Evolutionary conservation across 2,113 vertebrate genomes (phyloP).

Genomic region (Cheilinus undulatus): DNA sequence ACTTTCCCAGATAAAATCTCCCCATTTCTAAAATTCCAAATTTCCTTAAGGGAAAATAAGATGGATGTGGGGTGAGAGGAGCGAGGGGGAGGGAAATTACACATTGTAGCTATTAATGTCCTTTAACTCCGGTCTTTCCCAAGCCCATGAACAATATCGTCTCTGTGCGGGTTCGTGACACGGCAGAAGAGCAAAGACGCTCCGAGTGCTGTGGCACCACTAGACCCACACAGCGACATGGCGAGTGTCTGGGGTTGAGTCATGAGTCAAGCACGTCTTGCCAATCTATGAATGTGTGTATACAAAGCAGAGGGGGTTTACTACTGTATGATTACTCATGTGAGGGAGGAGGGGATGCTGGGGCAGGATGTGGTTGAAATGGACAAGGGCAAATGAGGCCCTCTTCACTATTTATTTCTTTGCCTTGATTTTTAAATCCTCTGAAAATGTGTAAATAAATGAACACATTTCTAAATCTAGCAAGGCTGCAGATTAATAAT

Average conservation of each 20-base stretch:
- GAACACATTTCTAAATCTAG: background rate
- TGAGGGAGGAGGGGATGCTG: slow-evolving; percentile 24
- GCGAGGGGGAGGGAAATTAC: slow-evolving; percentile 70
- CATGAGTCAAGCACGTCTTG: slow-evolving; percentile 75
- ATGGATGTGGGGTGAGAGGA: slow-evolving; percentile 59
- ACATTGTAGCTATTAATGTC: slow-evolving; percentile 80
- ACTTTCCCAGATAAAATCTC: slow-evolving; percentile 71
- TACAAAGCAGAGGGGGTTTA: slow-evolving; percentile 60
- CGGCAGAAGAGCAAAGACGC: slow-evolving; percentile 61
- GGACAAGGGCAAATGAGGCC: slow-evolving; percentile 48
- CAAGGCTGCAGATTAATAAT: slow-evolving; percentile 1
- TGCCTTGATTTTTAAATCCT: background rate
- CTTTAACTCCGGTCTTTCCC: slow-evolving; percentile 80
- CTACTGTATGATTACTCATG: slow-evolving; percentile 57
- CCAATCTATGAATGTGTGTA: slow-evolving; percentile 77
- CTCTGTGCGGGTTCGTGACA: slow-evolving; percentile 78
- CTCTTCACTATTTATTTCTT: slow-evolving; percentile 6
- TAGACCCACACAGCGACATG: slow-evolving; percentile 71
- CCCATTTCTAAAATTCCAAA: slow-evolving; percentile 45
- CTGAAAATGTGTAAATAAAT: background rate
- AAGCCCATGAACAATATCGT: slow-evolving; percentile 77
- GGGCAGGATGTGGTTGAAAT: slow-evolving; percentile 65
- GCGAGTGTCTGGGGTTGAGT: slow-evolving; percentile 71
- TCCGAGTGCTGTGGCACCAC: slow-evolving; percentile 70
- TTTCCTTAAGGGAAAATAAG: slow-evolving; percentile 71